A percentile compares a stretch with the other conserved stretches of the same genome.
Evolutionary conservation across 2,888 invertebrate species (phyloP).

Genomic region (Hyposoter didymator): DNA sequence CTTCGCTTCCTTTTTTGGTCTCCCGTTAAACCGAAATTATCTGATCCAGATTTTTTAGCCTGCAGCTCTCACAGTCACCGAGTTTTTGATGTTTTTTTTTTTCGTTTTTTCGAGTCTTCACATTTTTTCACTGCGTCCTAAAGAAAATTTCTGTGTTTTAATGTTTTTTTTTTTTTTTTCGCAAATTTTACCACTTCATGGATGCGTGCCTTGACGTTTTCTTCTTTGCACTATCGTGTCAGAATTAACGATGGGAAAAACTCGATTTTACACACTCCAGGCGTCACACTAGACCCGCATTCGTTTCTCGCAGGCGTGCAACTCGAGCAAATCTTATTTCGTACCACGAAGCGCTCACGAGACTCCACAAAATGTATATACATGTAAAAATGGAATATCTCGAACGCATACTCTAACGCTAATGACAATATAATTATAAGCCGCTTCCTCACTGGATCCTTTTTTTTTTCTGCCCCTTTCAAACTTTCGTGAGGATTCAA

Average conservation of each 20-base stretch:
- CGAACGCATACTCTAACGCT: slow-evolving; percentile 71
- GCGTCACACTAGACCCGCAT: slow-evolving; percentile 11
- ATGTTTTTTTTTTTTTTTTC: not conserved
- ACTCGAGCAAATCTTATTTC: slow-evolving; percentile 47
- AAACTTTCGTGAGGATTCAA: slow-evolving; percentile 10
- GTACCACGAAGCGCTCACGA: slow-evolving; percentile 11
- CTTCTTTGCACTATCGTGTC: not conserved
- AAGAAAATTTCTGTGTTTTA: not conserved
- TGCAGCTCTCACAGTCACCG: not conserved
- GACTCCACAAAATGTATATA: slow-evolving; percentile 44
- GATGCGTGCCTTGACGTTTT: not conserved
- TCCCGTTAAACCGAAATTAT: slow-evolving; percentile 13
- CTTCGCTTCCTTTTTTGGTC: slow-evolving; percentile 3
- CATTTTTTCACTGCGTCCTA: not conserved
- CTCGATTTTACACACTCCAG: slow-evolving; percentile 3
- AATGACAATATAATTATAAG: slow-evolving; percentile 80
- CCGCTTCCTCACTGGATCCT: slow-evolving; percentile 66
- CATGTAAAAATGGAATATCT: slow-evolving; percentile 58
- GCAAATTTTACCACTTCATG: not conserved
- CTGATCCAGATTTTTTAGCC: slow-evolving; percentile 31
- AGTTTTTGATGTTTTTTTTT: not conserved
- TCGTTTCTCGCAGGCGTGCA: slow-evolving; percentile 11
- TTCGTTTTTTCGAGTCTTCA: not conserved
- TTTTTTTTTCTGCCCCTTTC: slow-evolving; percentile 69
- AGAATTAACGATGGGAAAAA: slow-evolving; percentile 10